Percentiles rank a stretch among this genome's conserved stretches.
These are phyloP conservation scores for Mylabris sibirica DNA, from an alignment of 2,888 invertebrate genomes.

Conservation along the genomic window DNA sequence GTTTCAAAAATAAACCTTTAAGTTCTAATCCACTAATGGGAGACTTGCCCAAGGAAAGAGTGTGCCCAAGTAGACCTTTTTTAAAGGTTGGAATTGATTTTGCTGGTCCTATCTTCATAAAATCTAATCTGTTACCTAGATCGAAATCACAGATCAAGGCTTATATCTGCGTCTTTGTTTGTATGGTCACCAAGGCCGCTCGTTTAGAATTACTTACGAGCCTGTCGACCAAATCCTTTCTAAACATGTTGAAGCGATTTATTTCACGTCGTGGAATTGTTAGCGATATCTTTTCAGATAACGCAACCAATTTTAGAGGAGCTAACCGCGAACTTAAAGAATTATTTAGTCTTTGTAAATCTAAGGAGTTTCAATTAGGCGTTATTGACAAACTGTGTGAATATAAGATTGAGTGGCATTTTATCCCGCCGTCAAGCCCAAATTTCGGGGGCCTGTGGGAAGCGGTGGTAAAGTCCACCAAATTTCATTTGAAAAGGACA, in stretches of 20 bases:
- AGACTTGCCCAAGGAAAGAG: conserved; percentile 30
- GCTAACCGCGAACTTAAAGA: conserved; percentile 25
- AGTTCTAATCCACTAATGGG: conserved; percentile 35
- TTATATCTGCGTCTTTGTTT: conserved; percentile 39
- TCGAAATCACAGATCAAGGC: conserved; percentile 22
- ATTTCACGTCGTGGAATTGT: conserved; percentile 31
- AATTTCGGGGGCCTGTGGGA: neutral
- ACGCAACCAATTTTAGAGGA: conserved; percentile 35
- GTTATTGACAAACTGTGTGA: neutral
- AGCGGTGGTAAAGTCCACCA: neutral
- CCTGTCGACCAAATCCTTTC: conserved; percentile 35
- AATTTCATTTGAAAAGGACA: neutral
- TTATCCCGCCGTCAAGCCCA: neutral
- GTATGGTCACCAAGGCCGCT: conserved; percentile 37
- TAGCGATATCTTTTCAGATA: conserved; percentile 28
- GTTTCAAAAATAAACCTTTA: conserved; percentile 35
- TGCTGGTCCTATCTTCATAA: conserved; percentile 37
- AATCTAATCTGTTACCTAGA: conserved; percentile 16
- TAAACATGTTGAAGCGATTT: conserved; percentile 34
- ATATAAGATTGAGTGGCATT: neutral
- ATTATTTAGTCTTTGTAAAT: neutral
- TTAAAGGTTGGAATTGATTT: conserved; percentile 36
- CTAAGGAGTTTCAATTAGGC: neutral
- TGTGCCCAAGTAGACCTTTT: conserved; percentile 34
- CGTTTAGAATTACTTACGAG: conserved; percentile 39